phyloP scores from a whole-genome alignment of 2,113 vertebrate genomes.

The Lampris incognitus region DNA sequence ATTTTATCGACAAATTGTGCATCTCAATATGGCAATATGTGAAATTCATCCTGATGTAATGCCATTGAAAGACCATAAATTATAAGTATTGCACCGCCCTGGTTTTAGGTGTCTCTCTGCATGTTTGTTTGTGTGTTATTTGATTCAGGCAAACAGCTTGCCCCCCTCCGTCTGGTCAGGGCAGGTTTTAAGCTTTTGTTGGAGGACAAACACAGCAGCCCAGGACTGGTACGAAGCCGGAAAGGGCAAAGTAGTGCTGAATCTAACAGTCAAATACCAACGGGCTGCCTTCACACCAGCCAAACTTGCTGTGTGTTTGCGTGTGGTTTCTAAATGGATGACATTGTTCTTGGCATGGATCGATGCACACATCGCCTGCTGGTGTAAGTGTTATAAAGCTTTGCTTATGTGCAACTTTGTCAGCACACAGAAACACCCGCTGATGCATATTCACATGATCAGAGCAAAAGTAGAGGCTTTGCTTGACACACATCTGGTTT shows the following conservation, averaged over 20 bases:
- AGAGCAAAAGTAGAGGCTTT: background rate
- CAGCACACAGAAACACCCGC: background rate
- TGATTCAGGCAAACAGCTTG: constrained; percentile 28
- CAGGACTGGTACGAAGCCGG: constrained; percentile 42
- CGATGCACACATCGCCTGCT: constrained; percentile 9
- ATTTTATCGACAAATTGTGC: no score
- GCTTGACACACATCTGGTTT: constrained; percentile 8
- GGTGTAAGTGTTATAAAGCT: no score
- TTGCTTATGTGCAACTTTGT: no score
- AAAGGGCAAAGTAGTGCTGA: constrained; percentile 54
- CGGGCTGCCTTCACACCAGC: constrained; percentile 44
- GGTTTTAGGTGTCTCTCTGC: background rate
- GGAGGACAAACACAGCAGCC: constrained; percentile 43
- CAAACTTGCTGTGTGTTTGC: background rate
- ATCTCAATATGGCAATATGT: no score
- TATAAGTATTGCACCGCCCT: no score
- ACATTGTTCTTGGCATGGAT: constrained; percentile 40
- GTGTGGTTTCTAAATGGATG: constrained; percentile 28
- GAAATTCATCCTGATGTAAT: no score
- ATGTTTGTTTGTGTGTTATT: constrained; percentile 26
- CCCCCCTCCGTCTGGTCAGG: constrained; percentile 34
- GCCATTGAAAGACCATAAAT: no score
- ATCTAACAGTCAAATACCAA: constrained; percentile 75
- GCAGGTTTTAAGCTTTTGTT: constrained; percentile 32
- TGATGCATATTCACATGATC: background rate